Conservation (phyloP, 2,113 vertebrate species). For the Elachura formosa region DNA sequence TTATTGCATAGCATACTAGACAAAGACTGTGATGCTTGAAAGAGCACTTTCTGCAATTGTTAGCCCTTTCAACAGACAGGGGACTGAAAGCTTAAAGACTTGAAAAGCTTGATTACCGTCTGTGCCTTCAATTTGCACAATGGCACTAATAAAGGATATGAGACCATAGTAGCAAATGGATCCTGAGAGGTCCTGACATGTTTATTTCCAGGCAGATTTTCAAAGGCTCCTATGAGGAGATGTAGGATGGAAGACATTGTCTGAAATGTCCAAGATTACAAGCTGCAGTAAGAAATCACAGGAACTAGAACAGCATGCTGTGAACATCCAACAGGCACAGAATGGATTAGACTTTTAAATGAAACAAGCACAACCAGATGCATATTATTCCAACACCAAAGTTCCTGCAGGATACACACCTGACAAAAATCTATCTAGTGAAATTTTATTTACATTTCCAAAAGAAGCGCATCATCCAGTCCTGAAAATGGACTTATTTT, state of each 20-base stretch:
- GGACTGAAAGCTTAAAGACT: background rate
- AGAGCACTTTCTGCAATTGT: background rate
- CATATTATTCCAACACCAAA: background rate
- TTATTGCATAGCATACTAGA: background rate
- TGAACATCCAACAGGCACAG: background rate
- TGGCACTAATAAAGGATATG: background rate
- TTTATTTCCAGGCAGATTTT: background rate
- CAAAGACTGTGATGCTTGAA: background rate
- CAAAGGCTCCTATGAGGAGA: background rate
- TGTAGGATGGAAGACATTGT: background rate
- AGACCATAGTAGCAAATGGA: background rate
- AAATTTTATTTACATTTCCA: constrained; percentile 40
- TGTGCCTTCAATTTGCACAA: background rate
- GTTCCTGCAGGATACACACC: background rate
- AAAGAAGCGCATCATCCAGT: background rate
- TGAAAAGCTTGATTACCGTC: background rate
- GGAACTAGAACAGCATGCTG: background rate
- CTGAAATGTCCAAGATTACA: background rate
- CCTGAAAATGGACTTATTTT: constrained; percentile 54
- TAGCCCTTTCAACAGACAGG: background rate
- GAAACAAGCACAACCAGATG: background rate
- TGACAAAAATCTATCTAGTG: background rate
- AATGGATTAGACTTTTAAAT: background rate
- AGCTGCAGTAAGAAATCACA: background rate
- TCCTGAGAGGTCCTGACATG: background rate